Base-by-base conservation (phyloP, 2,888 invertebrate genomes). In the Thymelicus acteon region DNA sequence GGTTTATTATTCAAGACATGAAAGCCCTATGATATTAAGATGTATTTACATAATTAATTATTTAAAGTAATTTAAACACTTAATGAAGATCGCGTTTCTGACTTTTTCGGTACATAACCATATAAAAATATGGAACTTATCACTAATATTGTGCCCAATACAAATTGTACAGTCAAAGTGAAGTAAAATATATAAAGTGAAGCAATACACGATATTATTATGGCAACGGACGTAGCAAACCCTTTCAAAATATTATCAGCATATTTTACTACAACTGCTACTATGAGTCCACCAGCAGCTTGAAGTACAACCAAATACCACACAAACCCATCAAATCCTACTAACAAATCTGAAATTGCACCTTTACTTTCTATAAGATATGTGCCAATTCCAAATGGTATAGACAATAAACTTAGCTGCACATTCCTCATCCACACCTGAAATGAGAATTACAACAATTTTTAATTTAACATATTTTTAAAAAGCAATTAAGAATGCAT, bases 181-280 rank as follows among this genome's bases (percentile, higher is more conserved):
- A 99, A 99, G 79, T 97, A 94, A 84, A 99, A 99, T 76, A 99
- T 93, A 86, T 98, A 98, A 75, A 99, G 97, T 0, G 99, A 99
- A 1, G 97, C 98, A 65, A 99, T 91, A 84, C 99, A 99, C 0
- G 99, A 98, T 76, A 99, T 96, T 60, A 99, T 96, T 77, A 99
- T 99, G 7, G 99, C 98, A 67, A 99, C 95, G 0, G 99, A 99
- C 0, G 99, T 99, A 57, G 99, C 99, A 85, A 99, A 99, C 31
- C 99, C 99, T 92, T 98, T 99, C 7, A 99, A 94, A 83, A 99
- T 99, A 90, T 99, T 99, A 89, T 99, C 99, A 0, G 99, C 99
- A 88, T 99, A 99, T 94, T 99, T 99, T 40, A 99, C 99, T 3
- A 99, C 99, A 76, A 99, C 96, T 0, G 99, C 99, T 7, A 99